phyloP scores from a whole-genome alignment of 2,797 vertebrate species.

The Prionace glauca region DNA sequence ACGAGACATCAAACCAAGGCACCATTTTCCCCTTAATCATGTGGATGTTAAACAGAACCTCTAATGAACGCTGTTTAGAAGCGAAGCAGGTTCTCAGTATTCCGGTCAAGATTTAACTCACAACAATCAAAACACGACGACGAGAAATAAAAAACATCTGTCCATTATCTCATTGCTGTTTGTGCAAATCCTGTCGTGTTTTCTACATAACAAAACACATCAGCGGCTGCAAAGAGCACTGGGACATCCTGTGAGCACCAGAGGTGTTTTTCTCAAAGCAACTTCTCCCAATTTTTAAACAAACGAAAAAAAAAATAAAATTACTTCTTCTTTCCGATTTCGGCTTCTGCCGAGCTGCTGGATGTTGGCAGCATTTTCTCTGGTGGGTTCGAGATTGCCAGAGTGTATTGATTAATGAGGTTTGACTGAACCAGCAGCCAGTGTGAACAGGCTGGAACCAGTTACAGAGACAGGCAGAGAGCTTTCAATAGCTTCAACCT shows the following conservation, averaged over 20 bases:
- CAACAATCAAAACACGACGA: not conserved
- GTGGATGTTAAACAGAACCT: no score
- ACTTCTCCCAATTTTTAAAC: no score
- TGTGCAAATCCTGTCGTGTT: not conserved
- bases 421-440: not conserved
- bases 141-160: not conserved
- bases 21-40: not conserved
- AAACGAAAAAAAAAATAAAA: no score
- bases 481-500: no score
- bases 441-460: constrained; percentile 1
- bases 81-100: no score
- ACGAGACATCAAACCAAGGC: not conserved
- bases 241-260: not conserved
- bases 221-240: not conserved
- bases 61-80: no score
- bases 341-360: no score
- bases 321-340: no score
- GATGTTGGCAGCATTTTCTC: no score
- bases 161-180: no score
- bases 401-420: no score
- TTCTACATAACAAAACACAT: not conserved
- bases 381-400: no score
- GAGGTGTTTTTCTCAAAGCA: not conserved
- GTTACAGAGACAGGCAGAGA: not conserved
- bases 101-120: not conserved